Conservation (phyloP, 1,140 invertebrate species). For the Diorhabda carinulata region DNA sequence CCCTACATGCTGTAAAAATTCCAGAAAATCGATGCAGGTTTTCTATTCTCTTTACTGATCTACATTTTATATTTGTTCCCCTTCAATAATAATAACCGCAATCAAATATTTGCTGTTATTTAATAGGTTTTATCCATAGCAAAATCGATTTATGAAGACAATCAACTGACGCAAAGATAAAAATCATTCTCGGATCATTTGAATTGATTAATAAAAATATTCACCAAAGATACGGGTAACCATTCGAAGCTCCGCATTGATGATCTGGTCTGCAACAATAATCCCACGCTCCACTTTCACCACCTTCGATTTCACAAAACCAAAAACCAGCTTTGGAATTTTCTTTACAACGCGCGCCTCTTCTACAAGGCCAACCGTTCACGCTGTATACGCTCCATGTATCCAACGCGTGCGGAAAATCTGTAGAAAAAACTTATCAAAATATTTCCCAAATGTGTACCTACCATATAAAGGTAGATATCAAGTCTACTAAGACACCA, state of each 20-base stretch:
- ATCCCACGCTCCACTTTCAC: slow-evolving; percentile 68
- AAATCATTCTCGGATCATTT: too few species aligned
- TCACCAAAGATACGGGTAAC: slow-evolving; percentile 72
- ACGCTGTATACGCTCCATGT: slow-evolving; percentile 70
- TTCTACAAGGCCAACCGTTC: slow-evolving; percentile 70
- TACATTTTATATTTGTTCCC: too few species aligned
- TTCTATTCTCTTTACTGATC: too few species aligned
- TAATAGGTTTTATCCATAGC: too few species aligned
- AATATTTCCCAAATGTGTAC: neutral
- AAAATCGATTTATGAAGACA: too few species aligned
- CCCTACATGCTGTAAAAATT: too few species aligned
- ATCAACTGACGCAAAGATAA: too few species aligned
- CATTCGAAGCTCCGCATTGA: slow-evolving; percentile 74
- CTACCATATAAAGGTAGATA: too few species aligned
- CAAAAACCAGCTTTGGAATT: slow-evolving; percentile 72
- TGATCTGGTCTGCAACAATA: slow-evolving; percentile 77
- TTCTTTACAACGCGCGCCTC: slow-evolving; percentile 63
- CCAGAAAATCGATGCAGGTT: too few species aligned
- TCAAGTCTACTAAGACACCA: too few species aligned
- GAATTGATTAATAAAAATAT: neutral
- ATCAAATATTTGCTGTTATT: too few species aligned
- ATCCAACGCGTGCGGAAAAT: slow-evolving; percentile 32
- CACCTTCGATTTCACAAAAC: slow-evolving; percentile 71
- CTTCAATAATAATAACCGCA: too few species aligned
- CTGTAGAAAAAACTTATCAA: slow-evolving; percentile 16